Base-by-base conservation (phyloP, 2,888 invertebrate genomes). In the Artemia sinica region DNA sequence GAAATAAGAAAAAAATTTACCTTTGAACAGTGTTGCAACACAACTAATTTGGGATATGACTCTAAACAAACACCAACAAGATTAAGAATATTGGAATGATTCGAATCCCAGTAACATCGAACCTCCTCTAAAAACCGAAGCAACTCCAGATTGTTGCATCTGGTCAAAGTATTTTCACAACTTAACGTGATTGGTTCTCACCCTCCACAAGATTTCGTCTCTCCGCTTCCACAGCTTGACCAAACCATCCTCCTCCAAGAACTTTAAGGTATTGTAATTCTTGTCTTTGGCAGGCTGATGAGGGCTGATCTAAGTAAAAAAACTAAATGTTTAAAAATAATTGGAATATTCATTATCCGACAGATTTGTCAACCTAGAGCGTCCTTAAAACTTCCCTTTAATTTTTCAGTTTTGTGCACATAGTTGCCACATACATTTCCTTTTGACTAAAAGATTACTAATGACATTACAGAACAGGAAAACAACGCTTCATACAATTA, bases 101-200 rank as follows among this genome's bases (percentile, higher is more conserved):
- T 80, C 66, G 85, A 76, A 74, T 87, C 87, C 67, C 87, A 81
- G 76, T 84, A 89, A 50, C 87, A 82, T 67, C 81, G 81, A 13
- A 85, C 85, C 76, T 91, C 90, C 72, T 87, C 85, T 66, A 91
- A 80, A 78, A 90, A 91, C 75, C 85, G 82, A 71, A 86, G 84
- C 75, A 88, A 86, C 74, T 91, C 89, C 67, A 83, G 82, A n/a
- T 83, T 80, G 13, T 84, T 13, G 89, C 87, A 75, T 87, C 87
- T 74, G 88, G 88, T 72, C 87, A 85, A 63, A 91, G 81, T 71
- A 89, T 87, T 76, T 88, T 85, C 7, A 90, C 89, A n/a, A 87
- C 84, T 49, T 66, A 69, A n/a, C n/a, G 88, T 87, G 49, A 83
- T 81, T 6, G 78, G 79, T 65, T 74, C 75, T 74, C 74, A 76